Conservation (phyloP, 2,888 invertebrate species). For the Corbicula japonica region DNA sequence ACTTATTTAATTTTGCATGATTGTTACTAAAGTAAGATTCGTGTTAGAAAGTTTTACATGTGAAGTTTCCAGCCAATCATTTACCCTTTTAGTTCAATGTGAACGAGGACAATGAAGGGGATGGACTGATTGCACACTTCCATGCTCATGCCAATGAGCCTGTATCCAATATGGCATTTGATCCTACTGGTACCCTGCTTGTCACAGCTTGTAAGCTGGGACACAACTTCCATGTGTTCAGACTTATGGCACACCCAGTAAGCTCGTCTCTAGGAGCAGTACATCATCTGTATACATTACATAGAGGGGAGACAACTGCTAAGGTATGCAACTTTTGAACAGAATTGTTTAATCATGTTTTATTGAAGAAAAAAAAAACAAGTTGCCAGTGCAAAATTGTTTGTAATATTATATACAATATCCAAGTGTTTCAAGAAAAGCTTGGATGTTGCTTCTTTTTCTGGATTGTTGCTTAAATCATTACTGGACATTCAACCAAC, state of each 20-base stretch:
- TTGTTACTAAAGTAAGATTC: too few relatives aligned
- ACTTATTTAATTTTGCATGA: too few relatives aligned
- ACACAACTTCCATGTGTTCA: slow-evolving; percentile 98
- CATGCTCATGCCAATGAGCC: slow-evolving; percentile 92
- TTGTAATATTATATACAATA: too few relatives aligned
- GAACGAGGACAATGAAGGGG: slow-evolving; percentile 89
- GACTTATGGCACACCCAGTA: slow-evolving; percentile 96
- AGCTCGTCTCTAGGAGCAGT: slow-evolving; percentile 92
- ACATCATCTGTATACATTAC: slow-evolving; percentile 97
- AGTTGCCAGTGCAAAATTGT: too few relatives aligned
- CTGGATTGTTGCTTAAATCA: too few relatives aligned
- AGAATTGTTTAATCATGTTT: too few relatives aligned
- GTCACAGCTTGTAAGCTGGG: slow-evolving; percentile 97
- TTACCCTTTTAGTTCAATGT: slow-evolving; percentile 87
- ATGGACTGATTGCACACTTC: slow-evolving; percentile 87
- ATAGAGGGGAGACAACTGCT: slow-evolving; percentile 98
- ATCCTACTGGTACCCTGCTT: slow-evolving; percentile 95
- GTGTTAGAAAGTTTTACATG: too few relatives aligned
- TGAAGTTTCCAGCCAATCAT: background rate
- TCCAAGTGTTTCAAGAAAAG: too few relatives aligned
- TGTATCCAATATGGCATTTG: slow-evolving; percentile 95
- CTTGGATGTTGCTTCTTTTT: too few relatives aligned
- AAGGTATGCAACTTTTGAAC: slow-evolving; percentile 90
- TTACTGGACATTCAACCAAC: too few relatives aligned
- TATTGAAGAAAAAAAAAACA: too few relatives aligned